Evolutionary conservation across 2,888 invertebrate species (phyloP), one percentile per base, ranked within the genome.

Genomic region (Hirudinaria manillensis): DNA sequence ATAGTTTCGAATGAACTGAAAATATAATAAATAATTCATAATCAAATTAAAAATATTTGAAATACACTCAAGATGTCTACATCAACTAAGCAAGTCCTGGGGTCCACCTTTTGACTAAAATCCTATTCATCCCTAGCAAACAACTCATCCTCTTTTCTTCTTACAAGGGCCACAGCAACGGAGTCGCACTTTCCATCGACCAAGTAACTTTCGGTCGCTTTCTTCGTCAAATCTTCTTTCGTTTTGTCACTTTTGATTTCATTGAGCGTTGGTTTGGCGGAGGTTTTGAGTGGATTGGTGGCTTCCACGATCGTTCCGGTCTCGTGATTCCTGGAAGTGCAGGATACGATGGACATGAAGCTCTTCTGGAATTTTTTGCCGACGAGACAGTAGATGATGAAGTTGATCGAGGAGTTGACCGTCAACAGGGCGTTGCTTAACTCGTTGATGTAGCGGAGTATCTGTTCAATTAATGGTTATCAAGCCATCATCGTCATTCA

Each of bases 321-420:
- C 10, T 51, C 29, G 4, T 51, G 32, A 27, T 51, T 19, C 2
- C 7, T 51, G 13, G 27, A n/a, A 13, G 4, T 34, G 36, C 68
- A 68, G 68, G 68, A 29, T 10, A 68, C 7, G 29, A 68, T 29
- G n/a, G 32, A 24, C 21, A 34, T 32, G 16, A 68, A 68, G n/a
- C n/a, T 32, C 34, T 32, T 68, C 34, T 36, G 29, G 68, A 68
- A 68, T 32, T 68, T 68, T 24, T 34, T 32, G n/a, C 68, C 68
- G 34, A 68, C 36, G 32, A 68, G 68, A 21, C 68, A 68, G 19
- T 68, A 68, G 36, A 68, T 68, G 68, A 68, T n/a, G 68, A 68
- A 68, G 68, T 68, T 68, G 68, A 68, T 68, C 10, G 68, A 6
- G 36, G 68, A 68, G 68, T 68, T 68, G 68, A 68, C 3, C 13